Evolutionary conservation across 1,140 invertebrate genomes (phyloP), one percentile per base, ranked within the genome.

Genomic region (Drosophila subobscura): DNA sequence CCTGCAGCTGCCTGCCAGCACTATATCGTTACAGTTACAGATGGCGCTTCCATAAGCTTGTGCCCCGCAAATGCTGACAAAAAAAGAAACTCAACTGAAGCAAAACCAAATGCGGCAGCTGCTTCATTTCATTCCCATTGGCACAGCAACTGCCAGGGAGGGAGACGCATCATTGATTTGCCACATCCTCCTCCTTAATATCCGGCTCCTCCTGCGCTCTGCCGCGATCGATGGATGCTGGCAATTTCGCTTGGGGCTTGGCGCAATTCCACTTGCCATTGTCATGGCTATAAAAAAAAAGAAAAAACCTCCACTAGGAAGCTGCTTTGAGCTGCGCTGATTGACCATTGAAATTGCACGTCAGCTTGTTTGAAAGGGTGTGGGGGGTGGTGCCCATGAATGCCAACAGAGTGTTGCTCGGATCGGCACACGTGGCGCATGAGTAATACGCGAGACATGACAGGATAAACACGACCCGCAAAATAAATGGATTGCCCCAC

Each of bases 311-410:
- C 16, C 33, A 12, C 54, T 42, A 66, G 59, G 54, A 56, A 71
- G 68, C 75, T 71, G 65, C 65, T 57, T 54, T 72, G 70, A 60
- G 57, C 79, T 37, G 79, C 53, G 78, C 81, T 86, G 81, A 86
- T 86, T 86, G 81, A 86, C 81, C 81, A 88, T 88, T 88, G 81
- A 86, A 85, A 81, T 74, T 81, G 81, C 81, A 86, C 70, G 81
- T 77, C 80, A 86, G 59, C 77, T 64, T 53, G 47, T 53, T 40
- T 44, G 74, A 45, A 54, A 57, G 49, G 27, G 6, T 1, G 14
- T 12, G 16, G 42, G 22, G 58, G 40, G 16, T 6, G 16, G 25
- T 16, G 14, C 2, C 23, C 16, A 29, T 5, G 16, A 20, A 20
- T 20, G 16, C 16, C 16, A 20, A 20, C 16, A 27, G 20, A 37